phyloP scores from a whole-genome alignment of 2,888 invertebrate species.

The Deilephila porcellus region DNA sequence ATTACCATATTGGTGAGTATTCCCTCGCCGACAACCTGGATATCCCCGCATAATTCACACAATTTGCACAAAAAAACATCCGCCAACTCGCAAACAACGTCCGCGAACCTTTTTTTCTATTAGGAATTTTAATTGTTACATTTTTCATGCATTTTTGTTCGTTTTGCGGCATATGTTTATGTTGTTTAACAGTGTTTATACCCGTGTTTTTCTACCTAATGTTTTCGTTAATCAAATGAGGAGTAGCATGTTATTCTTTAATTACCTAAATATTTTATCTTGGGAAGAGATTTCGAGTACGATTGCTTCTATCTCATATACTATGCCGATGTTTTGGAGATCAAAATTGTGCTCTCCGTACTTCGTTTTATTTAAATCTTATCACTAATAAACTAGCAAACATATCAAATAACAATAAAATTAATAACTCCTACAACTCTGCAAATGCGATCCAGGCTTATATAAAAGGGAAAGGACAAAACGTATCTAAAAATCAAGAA shows the following conservation, averaged over 20 bases:
- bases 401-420: too few species aligned
- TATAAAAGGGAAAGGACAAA: too few species aligned
- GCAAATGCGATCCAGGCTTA: too few species aligned
- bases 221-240: background rate
- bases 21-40: slow-evolving; percentile 71
- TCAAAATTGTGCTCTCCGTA: too few species aligned
- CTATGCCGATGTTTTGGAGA: too few species aligned
- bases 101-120: slow-evolving; percentile 54
- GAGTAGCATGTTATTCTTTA: too few species aligned
- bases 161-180: background rate
- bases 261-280: too few species aligned
- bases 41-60: slow-evolving; percentile 54
- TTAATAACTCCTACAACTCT: background rate
- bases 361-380: too few species aligned
- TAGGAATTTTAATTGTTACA: slow-evolving; percentile 51
- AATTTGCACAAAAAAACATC: slow-evolving; percentile 40
- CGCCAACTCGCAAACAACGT: slow-evolving; percentile 37
- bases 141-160: slow-evolving; percentile 34
- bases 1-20: slow-evolving; percentile 80
- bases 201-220: background rate
- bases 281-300: too few species aligned
- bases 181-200: background rate
- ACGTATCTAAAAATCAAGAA: too few species aligned
- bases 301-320: too few species aligned
- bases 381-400: too few species aligned